Evolutionary conservation across 2,888 invertebrate species (phyloP).

Genomic region (Agrenia bidenticulata): DNA sequence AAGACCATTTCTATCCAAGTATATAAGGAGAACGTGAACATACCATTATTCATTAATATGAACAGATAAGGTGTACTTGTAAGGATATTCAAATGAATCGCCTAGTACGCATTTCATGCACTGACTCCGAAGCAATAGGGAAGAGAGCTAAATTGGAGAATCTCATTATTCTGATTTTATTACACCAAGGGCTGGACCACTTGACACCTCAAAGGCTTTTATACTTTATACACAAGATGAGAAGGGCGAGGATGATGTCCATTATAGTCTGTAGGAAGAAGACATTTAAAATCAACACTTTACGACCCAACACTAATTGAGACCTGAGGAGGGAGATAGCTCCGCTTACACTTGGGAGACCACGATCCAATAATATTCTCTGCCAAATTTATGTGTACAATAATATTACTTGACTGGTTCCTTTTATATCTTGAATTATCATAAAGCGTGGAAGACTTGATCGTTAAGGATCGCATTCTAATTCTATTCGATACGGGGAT

Average conservation of each 20-base stretch:
- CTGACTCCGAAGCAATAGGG: background rate
- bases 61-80: background rate
- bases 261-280: background rate
- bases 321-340: background rate
- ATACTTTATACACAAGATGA: background rate
- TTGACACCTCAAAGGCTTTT: slow-evolving; percentile 18
- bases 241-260: slow-evolving; percentile 14
- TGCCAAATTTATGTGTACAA: slow-evolving; percentile 2
- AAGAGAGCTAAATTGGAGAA: slow-evolving; percentile 10
- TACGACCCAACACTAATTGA: slow-evolving; percentile 14
- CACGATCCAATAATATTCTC: background rate
- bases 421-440: no score
- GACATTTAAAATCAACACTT: slow-evolving; percentile 12
- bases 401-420: background rate
- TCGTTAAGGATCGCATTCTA: no score
- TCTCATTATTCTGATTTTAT: slow-evolving; percentile 20
- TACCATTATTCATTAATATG: background rate
- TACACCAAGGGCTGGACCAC: slow-evolving; percentile 18
- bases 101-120: no score
- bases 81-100: background rate
- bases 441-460: background rate
- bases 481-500: no score
- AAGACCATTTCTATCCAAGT: background rate
- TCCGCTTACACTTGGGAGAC: background rate
- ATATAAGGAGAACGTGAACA: background rate